Evolutionary conservation across 2,113 vertebrate genomes (phyloP).

Genomic region (Tupaia chinensis): DNA sequence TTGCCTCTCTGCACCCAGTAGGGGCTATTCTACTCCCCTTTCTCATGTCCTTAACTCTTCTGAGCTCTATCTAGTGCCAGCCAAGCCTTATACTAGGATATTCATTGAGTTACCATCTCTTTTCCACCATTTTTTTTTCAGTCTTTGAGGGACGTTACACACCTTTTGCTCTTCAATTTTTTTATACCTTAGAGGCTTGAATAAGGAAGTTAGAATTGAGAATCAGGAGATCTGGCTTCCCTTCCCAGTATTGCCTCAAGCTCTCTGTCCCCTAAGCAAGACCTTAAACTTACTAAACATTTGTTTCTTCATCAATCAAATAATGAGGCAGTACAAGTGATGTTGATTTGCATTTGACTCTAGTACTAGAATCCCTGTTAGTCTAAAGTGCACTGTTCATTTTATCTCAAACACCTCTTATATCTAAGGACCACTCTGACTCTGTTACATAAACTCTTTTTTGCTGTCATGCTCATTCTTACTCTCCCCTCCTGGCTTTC

Average conservation of each 20-base stretch:
- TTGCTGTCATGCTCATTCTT: neutral
- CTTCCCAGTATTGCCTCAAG: neutral
- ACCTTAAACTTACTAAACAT: constrained; percentile 8
- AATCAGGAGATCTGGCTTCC: neutral
- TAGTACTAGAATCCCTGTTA: neutral
- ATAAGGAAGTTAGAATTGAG: constrained; percentile 12
- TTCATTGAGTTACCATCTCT: neutral
- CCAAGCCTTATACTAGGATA: neutral
- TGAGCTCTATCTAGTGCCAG: neutral
- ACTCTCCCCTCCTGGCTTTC: neutral
- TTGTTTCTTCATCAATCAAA: neutral
- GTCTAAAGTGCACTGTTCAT: neutral
- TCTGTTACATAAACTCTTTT: neutral
- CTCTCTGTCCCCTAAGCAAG: constrained; percentile 2
- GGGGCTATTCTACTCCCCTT: neutral
- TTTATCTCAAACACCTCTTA: neutral
- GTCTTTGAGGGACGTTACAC: neutral
- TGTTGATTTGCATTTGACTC: neutral
- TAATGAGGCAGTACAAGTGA: neutral
- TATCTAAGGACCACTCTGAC: neutral
- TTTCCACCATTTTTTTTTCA: neutral
- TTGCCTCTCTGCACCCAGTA: neutral
- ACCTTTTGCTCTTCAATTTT: neutral
- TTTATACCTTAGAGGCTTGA: constrained; percentile 22
- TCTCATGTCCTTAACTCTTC: neutral